Evolutionary conservation across 2,113 vertebrate genomes (phyloP).

Genomic region (Aegithalos caudatus): DNA sequence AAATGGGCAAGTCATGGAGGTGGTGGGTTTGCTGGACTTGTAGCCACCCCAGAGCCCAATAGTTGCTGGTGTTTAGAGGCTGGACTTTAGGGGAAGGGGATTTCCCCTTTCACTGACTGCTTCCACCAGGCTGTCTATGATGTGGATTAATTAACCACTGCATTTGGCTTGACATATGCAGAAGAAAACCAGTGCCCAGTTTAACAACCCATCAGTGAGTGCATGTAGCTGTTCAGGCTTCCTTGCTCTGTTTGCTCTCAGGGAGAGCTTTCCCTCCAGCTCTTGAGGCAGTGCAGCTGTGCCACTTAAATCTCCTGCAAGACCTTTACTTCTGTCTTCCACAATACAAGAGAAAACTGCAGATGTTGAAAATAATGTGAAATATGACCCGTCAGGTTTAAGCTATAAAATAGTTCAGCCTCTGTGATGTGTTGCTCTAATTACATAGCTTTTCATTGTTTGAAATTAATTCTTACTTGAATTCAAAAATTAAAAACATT

Average conservation of each 20-base stretch:
- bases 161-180: not conserved
- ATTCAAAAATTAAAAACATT: not conserved
- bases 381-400: not conserved
- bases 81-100: not conserved
- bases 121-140: not conserved
- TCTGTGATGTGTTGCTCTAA: not conserved
- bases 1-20: not conserved
- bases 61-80: not conserved
- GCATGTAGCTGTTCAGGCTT: not conserved
- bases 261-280: not conserved
- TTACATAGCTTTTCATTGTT: not conserved
- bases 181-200: accelerated
- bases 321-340: not conserved
- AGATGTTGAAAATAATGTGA: not conserved
- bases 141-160: not conserved
- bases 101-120: not conserved
- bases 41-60: accelerated
- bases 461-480: not conserved
- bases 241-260: accelerated
- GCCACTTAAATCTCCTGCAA: constrained; percentile 15
- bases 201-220: not conserved
- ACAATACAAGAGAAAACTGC: not conserved
- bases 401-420: not conserved
- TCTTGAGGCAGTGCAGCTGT: constrained; percentile 1
- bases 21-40: not conserved